A percentile compares a stretch with the other conserved stretches of the same genome.
Evolutionary conservation across 1,140 invertebrate species (phyloP).

Genomic region (Drosophila ercepeae): DNA sequence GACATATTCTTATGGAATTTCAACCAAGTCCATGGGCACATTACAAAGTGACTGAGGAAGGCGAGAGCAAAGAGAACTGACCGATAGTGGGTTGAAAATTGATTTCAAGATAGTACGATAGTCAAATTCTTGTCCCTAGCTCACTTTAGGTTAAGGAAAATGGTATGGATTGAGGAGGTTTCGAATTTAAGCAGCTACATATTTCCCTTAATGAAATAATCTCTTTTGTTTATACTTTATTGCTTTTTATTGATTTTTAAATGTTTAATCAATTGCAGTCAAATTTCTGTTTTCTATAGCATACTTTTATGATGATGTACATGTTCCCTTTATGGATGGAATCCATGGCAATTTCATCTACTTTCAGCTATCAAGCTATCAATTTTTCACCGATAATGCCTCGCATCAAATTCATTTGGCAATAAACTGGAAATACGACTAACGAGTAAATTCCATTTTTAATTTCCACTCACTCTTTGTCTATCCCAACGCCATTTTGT

Average conservation of each 20-base stretch:
- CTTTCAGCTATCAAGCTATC: constrained; percentile 40
- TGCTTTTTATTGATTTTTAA: not conserved
- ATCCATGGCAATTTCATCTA: constrained; percentile 17
- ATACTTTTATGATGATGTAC: constrained; percentile 5
- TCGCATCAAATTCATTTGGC: constrained; percentile 64
- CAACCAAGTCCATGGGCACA: constrained; percentile 42
- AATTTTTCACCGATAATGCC: constrained; percentile 63
- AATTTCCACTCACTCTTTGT: constrained; percentile 52
- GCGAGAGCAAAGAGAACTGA: constrained; percentile 30
- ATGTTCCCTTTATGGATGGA: constrained; percentile 23
- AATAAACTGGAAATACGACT: constrained; percentile 66
- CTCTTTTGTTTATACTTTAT: not conserved
- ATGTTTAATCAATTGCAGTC: not conserved
- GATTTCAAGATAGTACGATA: constrained; percentile 34
- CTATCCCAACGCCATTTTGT: constrained; percentile 48
- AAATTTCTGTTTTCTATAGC: not conserved
- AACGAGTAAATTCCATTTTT: constrained; percentile 79
- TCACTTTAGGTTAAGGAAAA: no score
- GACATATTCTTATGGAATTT: constrained; percentile 57
- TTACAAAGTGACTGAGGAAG: constrained; percentile 29
- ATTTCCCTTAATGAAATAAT: not conserved
- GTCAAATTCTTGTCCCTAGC: constrained; percentile 66
- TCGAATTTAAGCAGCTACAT: no score
- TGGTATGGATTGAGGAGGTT: constrained; percentile 7
- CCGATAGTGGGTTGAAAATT: constrained; percentile 22